Base-by-base conservation (phyloP, 2,888 invertebrate genomes). In the Mamestra brassicae region DNA sequence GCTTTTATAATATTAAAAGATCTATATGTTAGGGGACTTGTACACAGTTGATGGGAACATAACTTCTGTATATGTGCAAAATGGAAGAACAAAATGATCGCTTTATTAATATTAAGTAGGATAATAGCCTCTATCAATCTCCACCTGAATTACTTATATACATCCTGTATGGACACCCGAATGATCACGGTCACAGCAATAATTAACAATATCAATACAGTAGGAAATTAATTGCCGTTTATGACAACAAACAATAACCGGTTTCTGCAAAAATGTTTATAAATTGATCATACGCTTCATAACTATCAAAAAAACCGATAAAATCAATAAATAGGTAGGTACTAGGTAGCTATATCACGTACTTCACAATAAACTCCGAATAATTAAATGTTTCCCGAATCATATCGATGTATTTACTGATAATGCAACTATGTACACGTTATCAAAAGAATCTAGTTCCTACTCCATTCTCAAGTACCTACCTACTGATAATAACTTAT, bases 381-480 rank as follows among this genome's bases (percentile, higher is more conserved):
- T 58, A 42, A 62, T 55, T 34, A 45, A 58, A 36, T 47, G n/a
- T 38, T 57, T 54, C 47, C 74, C 58, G 54, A 64, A 64, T 50
- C 47, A 34, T 61, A 52, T 62, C 47, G 15, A 80, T 34, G 36
- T 69, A 50, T 50, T 58, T 54, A 26, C 15, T 34, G 55, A 75
- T 65, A 69, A 65, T 17, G 3, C 26, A 26, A 45, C 26, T 42
- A 62, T 11, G 36, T 58, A 42, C 3, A n/a, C 36, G 36, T 42
- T 81, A 80, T 80, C 77, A 50, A 62, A 8, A 11, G 52, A 66
- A 72, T 78, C 67, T 71, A 67, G 74, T 74, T 70, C 74, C 82
- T 77, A 71, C 66, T 67, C 45, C 54, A 74, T 52, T 61, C 64
- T 76, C 42, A 70, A 82, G 74, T 71, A n/a, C 62, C 26, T 26